Conservation (phyloP, 2,888 invertebrate species). For the Plagiodera versicolora region DNA sequence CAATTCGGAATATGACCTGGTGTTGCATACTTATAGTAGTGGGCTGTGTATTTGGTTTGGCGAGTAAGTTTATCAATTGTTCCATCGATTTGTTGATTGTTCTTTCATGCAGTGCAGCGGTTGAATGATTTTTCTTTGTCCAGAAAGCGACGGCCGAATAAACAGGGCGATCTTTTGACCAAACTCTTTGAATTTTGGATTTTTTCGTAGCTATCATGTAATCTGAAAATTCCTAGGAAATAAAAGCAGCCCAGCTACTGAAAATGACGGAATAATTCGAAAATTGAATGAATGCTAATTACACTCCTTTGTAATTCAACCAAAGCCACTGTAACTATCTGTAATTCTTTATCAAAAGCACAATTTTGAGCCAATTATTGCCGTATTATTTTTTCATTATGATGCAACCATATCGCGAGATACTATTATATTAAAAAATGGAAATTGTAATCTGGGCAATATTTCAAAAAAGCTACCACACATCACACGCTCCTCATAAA, state of each 20-base stretch:
- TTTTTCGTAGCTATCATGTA: too few relatives aligned
- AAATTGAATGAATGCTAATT: not conserved
- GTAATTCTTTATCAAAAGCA: not conserved
- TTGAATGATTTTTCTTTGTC: not conserved
- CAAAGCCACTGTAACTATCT: not conserved
- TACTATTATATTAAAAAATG: too few relatives aligned
- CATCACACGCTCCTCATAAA: too few relatives aligned
- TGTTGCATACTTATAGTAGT: constrained; percentile 10
- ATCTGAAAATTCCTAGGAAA: not conserved
- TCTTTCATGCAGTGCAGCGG: not conserved
- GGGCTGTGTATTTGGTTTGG: constrained; percentile 6
- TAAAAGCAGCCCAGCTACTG: not conserved
- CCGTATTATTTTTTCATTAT: not conserved
- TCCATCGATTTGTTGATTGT: not conserved
- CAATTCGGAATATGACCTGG: constrained; percentile 14
- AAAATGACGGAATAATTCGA: not conserved
- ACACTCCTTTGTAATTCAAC: not conserved
- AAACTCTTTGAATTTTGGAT: too few relatives aligned
- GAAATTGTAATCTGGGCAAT: too few relatives aligned
- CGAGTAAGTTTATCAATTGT: constrained; percentile 9
- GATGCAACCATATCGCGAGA: not conserved
- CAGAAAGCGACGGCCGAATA: too few relatives aligned
- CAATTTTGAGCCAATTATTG: not conserved
- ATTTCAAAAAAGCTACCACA: too few relatives aligned
- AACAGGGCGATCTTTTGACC: too few relatives aligned